Conservation (phyloP, 2,888 invertebrate genomes). For the Aricia artaxerxes region DNA sequence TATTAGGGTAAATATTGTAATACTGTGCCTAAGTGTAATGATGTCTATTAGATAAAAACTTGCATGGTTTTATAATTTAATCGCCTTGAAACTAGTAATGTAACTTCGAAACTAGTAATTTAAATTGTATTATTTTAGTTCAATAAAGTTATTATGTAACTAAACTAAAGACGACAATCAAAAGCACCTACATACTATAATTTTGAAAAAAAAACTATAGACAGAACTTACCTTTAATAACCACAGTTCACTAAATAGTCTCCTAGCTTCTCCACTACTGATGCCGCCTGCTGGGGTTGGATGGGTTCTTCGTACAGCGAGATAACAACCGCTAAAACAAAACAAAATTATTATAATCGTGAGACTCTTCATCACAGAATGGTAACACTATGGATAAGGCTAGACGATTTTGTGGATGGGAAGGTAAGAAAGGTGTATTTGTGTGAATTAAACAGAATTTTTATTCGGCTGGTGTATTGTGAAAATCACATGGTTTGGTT, state of each 20-base stretch:
- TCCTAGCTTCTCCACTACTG: conserved; percentile 97
- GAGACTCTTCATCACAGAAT: background rate
- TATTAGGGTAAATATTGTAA: too few relatives aligned
- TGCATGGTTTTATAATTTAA: too few relatives aligned
- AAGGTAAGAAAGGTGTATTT: too few relatives aligned
- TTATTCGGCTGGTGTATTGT: too few relatives aligned
- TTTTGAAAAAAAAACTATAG: background rate
- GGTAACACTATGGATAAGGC: too few relatives aligned
- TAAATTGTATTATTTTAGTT: background rate
- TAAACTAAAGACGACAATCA: too few relatives aligned
- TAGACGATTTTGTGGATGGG: too few relatives aligned
- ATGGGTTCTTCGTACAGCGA: conserved; percentile 97
- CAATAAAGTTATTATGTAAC: background rate
- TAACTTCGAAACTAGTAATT: too few relatives aligned
- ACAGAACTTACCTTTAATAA: conserved; percentile 86
- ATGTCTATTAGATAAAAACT: too few relatives aligned
- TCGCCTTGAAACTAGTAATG: background rate
- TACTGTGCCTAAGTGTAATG: too few relatives aligned
- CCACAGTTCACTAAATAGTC: conserved; percentile 98
- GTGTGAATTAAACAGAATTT: too few relatives aligned
- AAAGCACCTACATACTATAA: background rate
- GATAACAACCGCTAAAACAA: conserved; percentile 91
- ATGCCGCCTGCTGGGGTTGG: conserved; percentile 97
- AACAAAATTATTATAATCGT: conserved; percentile 39
- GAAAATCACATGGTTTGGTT: too few relatives aligned